These are phyloP conservation scores for Andrena hattorfiana DNA, from an alignment of 2,888 invertebrate genomes.

Conservation along the genomic window DNA sequence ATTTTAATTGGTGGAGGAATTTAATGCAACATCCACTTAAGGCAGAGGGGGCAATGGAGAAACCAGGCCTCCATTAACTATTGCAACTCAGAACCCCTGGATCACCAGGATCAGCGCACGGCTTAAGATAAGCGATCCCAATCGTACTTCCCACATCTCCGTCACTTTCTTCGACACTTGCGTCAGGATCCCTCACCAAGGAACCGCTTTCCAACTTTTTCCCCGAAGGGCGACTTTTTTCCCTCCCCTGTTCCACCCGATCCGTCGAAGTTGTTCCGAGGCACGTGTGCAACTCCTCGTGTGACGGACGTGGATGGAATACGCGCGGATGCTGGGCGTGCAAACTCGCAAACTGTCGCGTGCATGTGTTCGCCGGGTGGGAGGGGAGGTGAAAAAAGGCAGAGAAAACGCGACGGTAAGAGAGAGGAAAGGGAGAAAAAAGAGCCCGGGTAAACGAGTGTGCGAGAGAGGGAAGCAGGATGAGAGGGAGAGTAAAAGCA, in stretches of 20 bases:
- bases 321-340: constrained; percentile 32
- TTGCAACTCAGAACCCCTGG: too few species aligned
- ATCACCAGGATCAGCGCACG: too few species aligned
- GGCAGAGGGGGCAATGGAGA: too few species aligned
- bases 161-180: constrained; percentile 6
- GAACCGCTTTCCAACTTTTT: constrained; percentile 7
- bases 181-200: constrained; percentile 2
- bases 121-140: not conserved
- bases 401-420: constrained; percentile 42
- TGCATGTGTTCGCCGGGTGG: not conserved
- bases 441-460: not conserved
- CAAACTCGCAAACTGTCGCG: constrained; percentile 29
- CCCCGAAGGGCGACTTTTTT: constrained; percentile 25
- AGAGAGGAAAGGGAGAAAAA: constrained; percentile 23
- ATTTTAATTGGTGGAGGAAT: too few species aligned
- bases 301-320: constrained; percentile 61
- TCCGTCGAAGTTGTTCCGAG: constrained; percentile 20
- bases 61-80: too few species aligned
- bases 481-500: constrained; percentile 44
- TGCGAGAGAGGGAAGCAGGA: constrained; percentile 28
- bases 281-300: constrained; percentile 54
- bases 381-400: constrained; percentile 9
- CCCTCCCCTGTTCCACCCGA: not conserved
- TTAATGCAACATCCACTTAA: too few species aligned
- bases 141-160: not conserved